Conservation (phyloP, 2,888 invertebrate genomes). For the Odontothrips loti region DNA sequence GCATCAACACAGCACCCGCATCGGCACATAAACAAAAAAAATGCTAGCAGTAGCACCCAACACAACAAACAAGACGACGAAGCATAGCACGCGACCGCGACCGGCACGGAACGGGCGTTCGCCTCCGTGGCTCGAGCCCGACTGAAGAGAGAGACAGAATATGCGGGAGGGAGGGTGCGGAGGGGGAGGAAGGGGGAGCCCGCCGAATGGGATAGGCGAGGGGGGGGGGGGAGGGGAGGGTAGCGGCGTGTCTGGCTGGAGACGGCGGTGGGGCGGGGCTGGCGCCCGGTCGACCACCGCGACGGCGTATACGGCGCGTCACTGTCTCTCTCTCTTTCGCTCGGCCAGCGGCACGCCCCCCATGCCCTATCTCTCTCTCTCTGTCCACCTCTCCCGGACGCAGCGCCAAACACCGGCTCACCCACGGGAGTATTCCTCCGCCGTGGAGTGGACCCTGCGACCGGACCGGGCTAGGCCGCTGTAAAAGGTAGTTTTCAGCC, state of each 20-base stretch:
- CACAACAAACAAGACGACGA: background rate
- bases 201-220: background rate
- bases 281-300: slow-evolving; percentile 6
- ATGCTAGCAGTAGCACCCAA: background rate
- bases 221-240: background rate
- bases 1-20: background rate
- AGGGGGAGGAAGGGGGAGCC: background rate
- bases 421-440: too few relatives aligned
- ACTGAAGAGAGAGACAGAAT: background rate
- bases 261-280: background rate
- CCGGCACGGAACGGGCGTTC: background rate
- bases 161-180: background rate
- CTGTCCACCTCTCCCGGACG: too few relatives aligned
- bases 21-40: background rate
- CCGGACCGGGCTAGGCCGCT: too few relatives aligned
- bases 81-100: background rate
- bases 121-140: background rate
- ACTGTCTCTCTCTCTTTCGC: too few relatives aligned
- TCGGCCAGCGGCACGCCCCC: too few relatives aligned
- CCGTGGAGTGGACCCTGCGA: too few relatives aligned
- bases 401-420: too few relatives aligned
- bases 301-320: background rate
- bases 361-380: too few relatives aligned
- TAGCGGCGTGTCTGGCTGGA: background rate
- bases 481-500: too few relatives aligned